These are phyloP conservation scores for Stegodyphus mimosarum DNA, from an alignment of 1,140 invertebrate genomes.

Conservation along the genomic window DNA sequence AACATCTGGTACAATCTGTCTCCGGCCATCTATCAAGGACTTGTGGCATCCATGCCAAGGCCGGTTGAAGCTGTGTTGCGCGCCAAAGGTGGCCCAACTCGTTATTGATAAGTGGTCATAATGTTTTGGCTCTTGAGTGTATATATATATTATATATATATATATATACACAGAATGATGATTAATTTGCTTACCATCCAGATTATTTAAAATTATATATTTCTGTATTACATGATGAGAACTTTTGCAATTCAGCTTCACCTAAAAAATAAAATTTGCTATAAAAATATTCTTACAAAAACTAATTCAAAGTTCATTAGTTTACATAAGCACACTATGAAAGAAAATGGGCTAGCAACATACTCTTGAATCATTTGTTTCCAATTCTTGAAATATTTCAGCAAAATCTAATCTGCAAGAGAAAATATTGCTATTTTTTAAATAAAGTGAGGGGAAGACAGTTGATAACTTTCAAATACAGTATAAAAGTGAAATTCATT, in stretches of 20 bases:
- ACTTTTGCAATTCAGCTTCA: constrained; percentile 72
- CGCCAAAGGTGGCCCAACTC: too few species aligned
- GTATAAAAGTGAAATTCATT: too few species aligned
- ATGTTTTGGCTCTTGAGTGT: too few species aligned
- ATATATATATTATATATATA: too few species aligned
- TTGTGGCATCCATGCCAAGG: too few species aligned
- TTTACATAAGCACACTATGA: not conserved
- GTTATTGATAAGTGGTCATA: too few species aligned
- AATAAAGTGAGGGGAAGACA: too few species aligned
- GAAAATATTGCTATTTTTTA: not conserved
- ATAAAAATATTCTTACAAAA: not conserved
- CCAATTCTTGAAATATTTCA: constrained; percentile 66
- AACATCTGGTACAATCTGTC: too few species aligned
- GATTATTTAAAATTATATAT: constrained; percentile 80
- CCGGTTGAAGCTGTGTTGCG: too few species aligned
- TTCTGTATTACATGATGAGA: constrained; percentile 80
- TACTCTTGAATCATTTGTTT: constrained; percentile 65
- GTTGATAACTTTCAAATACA: too few species aligned
- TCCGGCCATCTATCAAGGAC: too few species aligned
- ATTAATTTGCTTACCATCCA: constrained; percentile 67
- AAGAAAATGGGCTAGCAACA: constrained; percentile 8
- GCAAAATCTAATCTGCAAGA: constrained; percentile 64
- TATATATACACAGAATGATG: too few species aligned
- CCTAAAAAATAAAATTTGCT: constrained; percentile 64
- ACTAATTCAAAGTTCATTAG: not conserved